These are phyloP conservation scores for Lutraria rhynchaena DNA, from an alignment of 1,140 invertebrate species.

Conservation along the genomic window DNA sequence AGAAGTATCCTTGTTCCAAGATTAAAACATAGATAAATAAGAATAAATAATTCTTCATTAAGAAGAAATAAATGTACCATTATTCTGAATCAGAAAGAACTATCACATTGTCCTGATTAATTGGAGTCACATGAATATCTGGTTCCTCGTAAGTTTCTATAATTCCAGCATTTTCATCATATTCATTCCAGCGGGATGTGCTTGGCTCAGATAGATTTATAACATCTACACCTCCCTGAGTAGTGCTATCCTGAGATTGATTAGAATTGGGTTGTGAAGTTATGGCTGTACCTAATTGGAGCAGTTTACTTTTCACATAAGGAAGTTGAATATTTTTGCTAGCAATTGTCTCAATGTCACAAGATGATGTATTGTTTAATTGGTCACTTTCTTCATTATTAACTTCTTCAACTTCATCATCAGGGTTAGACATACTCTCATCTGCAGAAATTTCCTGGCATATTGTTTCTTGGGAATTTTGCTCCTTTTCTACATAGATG, in stretches of 20 bases:
- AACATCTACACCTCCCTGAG: no score
- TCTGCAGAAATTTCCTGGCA: neutral
- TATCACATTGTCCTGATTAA: slow-evolving; percentile 25
- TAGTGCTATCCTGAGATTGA: slow-evolving; percentile 26
- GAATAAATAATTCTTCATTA: no score
- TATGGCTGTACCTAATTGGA: slow-evolving; percentile 9
- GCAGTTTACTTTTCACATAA: slow-evolving; percentile 19
- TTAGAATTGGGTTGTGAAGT: slow-evolving; percentile 5
- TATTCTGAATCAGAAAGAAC: slow-evolving; percentile 45
- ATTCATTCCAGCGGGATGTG: neutral
- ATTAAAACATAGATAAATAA: no score
- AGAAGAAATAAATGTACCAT: neutral
- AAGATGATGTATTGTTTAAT: slow-evolving; percentile 27
- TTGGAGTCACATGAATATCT: slow-evolving; percentile 19
- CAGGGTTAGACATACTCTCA: neutral
- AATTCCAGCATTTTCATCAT: slow-evolving; percentile 36
- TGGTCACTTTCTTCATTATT: slow-evolving; percentile 2
- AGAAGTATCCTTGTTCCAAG: no score
- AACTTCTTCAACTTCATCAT: slow-evolving; percentile 9
- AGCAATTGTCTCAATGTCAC: neutral
- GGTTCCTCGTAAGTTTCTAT: slow-evolving; percentile 49
- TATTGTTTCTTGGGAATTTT: neutral
- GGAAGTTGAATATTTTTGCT: slow-evolving; percentile 2
- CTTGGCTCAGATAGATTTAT: no score
- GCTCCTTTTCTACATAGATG: neutral